Conservation (phyloP, 1,140 invertebrate genomes). For the Wasmannia auropunctata region DNA sequence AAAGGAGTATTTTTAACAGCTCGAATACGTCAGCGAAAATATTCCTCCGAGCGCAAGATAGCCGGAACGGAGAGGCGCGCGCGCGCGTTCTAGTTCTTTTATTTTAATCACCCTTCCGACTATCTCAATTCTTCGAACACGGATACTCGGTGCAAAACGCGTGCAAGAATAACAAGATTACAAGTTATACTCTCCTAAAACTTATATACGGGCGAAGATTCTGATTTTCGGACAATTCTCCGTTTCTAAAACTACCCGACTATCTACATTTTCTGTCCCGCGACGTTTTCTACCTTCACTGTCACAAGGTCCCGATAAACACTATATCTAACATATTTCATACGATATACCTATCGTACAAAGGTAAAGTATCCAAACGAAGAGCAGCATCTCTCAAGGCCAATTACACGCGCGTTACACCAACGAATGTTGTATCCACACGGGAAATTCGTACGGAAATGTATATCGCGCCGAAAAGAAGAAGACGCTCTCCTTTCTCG, state of each 20-base stretch:
- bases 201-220: not conserved
- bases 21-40: not conserved
- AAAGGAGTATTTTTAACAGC: not conserved
- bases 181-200: not conserved
- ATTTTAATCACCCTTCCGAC: not conserved
- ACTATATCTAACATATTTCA: not conserved
- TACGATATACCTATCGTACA: conserved; percentile 60
- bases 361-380: conserved; percentile 55
- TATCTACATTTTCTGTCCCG: no score
- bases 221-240: not conserved
- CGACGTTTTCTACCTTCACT: not conserved
- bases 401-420: conserved; percentile 32
- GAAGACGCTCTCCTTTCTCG: not conserved
- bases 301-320: no score
- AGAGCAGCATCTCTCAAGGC: conserved; percentile 47
- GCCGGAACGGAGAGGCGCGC: not conserved
- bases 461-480: not conserved
- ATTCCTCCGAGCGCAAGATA: not conserved
- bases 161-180: not conserved
- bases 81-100: not conserved
- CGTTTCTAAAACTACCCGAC: not conserved
- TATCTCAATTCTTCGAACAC: not conserved
- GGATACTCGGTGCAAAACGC: not conserved
- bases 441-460: not conserved
- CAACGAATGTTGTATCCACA: not conserved